Evolutionary conservation across 1,140 invertebrate species (phyloP).

Genomic region (Zaprionus inermis): DNA sequence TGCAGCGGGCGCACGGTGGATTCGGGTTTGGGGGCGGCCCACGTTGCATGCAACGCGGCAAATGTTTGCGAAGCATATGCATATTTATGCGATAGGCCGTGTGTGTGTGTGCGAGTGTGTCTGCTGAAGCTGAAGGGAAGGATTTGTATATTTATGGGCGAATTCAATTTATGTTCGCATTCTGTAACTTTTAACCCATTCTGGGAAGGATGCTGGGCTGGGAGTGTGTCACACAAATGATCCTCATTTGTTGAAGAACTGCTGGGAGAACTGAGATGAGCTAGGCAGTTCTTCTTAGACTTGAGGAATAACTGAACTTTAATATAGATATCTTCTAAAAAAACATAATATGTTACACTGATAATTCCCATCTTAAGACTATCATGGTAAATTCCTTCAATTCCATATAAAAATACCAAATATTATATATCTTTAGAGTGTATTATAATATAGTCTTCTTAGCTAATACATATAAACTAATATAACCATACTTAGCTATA

Average conservation of each 20-base stretch:
- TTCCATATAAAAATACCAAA: too few species aligned
- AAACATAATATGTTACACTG: too few species aligned
- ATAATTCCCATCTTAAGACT: too few species aligned
- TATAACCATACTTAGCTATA: too few species aligned
- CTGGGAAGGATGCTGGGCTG: neutral
- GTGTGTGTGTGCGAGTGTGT: neutral
- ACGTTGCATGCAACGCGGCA: conserved; percentile 47
- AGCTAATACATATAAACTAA: too few species aligned
- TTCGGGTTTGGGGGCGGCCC: neutral
- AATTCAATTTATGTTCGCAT: conserved; percentile 27
- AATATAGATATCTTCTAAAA: neutral
- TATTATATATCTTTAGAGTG: too few species aligned
- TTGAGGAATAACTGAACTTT: too few species aligned
- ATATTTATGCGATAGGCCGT: conserved; percentile 69
- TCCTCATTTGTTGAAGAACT: conserved; percentile 14
- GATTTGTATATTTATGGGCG: conserved; percentile 21
- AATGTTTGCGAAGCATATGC: conserved; percentile 76
- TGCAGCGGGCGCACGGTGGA: neutral
- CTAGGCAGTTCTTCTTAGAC: neutral
- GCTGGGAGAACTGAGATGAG: neutral
- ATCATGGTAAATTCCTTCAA: too few species aligned
- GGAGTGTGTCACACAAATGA: conserved; percentile 21
- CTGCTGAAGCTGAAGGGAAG: neutral
- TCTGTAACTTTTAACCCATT: conserved; percentile 8
- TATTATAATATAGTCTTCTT: neutral